Conservation (phyloP, 2,797 vertebrate species). For the Gallinago nigripennis region DNA sequence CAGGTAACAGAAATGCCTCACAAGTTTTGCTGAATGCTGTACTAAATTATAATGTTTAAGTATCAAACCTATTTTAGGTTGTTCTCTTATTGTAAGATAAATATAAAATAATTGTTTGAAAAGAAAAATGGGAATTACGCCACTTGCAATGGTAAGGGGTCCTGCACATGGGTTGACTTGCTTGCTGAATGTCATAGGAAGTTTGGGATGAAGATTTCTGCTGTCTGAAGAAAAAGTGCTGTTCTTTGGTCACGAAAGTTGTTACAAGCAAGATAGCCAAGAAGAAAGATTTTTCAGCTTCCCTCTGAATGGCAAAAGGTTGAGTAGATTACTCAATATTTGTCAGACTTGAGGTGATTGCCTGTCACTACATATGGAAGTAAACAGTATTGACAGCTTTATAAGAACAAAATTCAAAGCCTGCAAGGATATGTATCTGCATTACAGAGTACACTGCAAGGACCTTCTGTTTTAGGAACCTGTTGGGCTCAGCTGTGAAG, state of each 20-base stretch:
- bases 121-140: neutral
- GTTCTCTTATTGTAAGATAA: neutral
- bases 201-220: neutral
- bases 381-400: constrained; percentile 52
- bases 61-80: neutral
- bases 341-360: constrained; percentile 50
- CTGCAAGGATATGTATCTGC: neutral
- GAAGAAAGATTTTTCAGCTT: constrained; percentile 42
- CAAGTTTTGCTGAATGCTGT: neutral
- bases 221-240: neutral
- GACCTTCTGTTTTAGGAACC: neutral
- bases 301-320: constrained; percentile 30
- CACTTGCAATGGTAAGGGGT: neutral
- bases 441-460: neutral
- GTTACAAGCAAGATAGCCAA: constrained; percentile 29
- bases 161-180: neutral
- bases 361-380: constrained; percentile 20
- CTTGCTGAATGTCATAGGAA: neutral
- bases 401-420: constrained; percentile 26
- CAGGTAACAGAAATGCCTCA: neutral
- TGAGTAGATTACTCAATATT: constrained; percentile 48
- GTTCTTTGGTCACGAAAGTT: constrained; percentile 28
- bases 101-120: neutral
- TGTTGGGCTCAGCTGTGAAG: neutral
- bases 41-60: neutral